Conservation (phyloP, 2,797 vertebrate species). For the Gambelia wislizenii region DNA sequence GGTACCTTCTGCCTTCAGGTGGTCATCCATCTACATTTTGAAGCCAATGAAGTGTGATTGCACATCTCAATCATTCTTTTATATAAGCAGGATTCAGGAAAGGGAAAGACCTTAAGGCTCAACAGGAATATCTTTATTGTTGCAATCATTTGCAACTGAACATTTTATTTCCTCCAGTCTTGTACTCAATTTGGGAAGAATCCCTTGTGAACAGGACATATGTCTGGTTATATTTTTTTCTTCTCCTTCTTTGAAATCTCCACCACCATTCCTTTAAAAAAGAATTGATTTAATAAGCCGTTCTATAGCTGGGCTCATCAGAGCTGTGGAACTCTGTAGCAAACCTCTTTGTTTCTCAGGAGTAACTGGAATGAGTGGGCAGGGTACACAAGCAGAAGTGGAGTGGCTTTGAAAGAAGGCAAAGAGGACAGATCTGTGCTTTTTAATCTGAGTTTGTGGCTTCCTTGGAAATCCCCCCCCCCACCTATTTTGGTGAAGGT, state of each 20-base stretch:
- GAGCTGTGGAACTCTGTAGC: background rate
- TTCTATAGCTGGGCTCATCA: background rate
- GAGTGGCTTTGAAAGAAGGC: background rate
- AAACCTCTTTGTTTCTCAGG: background rate
- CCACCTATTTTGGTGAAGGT: background rate
- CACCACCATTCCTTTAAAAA: slow-evolving; percentile 1
- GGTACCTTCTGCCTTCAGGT: background rate
- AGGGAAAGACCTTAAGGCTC: background rate
- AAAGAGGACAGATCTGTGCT: background rate
- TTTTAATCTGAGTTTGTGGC: background rate
- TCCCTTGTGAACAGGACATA: background rate
- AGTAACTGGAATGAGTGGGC: background rate
- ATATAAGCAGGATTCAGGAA: background rate
- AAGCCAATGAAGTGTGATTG: background rate
- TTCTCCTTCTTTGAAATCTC: background rate
- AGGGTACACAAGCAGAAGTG: background rate
- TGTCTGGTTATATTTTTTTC: background rate
- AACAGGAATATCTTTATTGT: background rate
- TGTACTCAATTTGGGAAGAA: background rate
- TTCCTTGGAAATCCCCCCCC: background rate
- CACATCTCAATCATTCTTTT: slow-evolving; percentile 23
- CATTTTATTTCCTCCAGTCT: background rate
- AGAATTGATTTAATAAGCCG: background rate
- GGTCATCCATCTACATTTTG: background rate
- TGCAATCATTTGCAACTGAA: slow-evolving; percentile 4